Evolutionary conservation across 2,113 vertebrate species (phyloP).

Genomic region (Naja naja): DNA sequence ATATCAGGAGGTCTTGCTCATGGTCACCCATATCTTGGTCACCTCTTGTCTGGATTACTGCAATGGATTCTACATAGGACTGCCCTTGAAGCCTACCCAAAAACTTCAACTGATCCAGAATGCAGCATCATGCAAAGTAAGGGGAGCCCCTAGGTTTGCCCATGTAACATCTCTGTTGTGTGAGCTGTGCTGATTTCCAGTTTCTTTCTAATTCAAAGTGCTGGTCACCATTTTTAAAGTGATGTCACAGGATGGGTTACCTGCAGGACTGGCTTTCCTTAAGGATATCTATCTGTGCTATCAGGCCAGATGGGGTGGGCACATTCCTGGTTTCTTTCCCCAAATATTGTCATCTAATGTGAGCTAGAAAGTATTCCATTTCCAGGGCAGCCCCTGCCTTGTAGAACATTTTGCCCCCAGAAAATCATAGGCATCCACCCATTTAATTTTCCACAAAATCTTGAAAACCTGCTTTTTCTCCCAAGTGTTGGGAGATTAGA

Average conservation of each 20-base stretch:
- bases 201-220: not conserved
- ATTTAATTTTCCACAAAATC: not conserved
- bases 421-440: not conserved
- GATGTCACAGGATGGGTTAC: not conserved
- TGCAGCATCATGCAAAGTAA: too few relatives aligned
- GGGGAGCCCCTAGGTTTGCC: too few relatives aligned
- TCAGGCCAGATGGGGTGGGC: not conserved
- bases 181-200: not conserved
- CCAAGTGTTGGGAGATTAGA: not conserved
- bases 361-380: not conserved
- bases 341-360: not conserved
- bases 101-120: too few relatives aligned
- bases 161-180: not conserved
- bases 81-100: too few relatives aligned
- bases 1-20: too few relatives aligned
- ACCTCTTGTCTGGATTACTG: too few relatives aligned
- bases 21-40: too few relatives aligned
- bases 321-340: not conserved
- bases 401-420: not conserved
- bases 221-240: not conserved
- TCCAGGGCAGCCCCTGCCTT: not conserved
- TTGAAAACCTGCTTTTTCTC: not conserved
- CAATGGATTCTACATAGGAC: too few relatives aligned
- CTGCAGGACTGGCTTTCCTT: not conserved
- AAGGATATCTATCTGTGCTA: not conserved